Evolutionary conservation across 2,888 invertebrate genomes (phyloP).

Genomic region (Idaea straminata): DNA sequence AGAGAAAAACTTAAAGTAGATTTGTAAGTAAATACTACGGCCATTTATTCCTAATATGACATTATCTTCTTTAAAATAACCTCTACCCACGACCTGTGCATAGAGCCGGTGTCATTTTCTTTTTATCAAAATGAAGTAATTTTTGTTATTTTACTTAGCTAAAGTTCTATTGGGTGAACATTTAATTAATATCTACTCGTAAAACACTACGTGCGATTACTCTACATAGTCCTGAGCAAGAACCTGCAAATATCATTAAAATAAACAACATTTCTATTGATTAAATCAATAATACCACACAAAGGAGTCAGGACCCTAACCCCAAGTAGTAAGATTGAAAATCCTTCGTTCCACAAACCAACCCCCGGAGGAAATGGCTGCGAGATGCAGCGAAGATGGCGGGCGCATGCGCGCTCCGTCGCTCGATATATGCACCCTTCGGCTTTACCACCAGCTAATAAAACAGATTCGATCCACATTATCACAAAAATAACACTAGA

Average conservation of each 20-base stretch:
- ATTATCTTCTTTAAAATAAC: no score
- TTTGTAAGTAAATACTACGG: no score
- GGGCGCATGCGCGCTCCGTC: constrained; percentile 69
- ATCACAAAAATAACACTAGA: constrained; percentile 13
- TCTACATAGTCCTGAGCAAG: background rate
- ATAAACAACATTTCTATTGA: constrained; percentile 3
- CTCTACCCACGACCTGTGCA: no score
- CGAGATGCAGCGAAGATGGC: constrained; percentile 66
- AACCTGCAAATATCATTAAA: constrained; percentile 11
- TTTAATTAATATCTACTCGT: no score
- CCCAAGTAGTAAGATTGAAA: constrained; percentile 19
- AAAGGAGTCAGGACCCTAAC: constrained; percentile 10
- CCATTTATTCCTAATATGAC: no score
- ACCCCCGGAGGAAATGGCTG: constrained; percentile 68
- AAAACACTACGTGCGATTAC: background rate
- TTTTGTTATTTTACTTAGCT: no score
- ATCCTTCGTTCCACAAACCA: constrained; percentile 36
- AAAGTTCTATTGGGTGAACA: no score
- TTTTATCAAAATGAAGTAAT: no score
- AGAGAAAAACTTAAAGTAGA: no score
- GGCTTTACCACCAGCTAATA: constrained; percentile 29
- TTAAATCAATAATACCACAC: constrained; percentile 7
- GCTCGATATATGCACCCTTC: constrained; percentile 75
- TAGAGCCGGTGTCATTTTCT: no score
- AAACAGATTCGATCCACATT: constrained; percentile 3